Evolutionary conservation across 2,888 invertebrate genomes (phyloP), one percentile per base, ranked within the genome.

Genomic region (Maniola hyperantus): DNA sequence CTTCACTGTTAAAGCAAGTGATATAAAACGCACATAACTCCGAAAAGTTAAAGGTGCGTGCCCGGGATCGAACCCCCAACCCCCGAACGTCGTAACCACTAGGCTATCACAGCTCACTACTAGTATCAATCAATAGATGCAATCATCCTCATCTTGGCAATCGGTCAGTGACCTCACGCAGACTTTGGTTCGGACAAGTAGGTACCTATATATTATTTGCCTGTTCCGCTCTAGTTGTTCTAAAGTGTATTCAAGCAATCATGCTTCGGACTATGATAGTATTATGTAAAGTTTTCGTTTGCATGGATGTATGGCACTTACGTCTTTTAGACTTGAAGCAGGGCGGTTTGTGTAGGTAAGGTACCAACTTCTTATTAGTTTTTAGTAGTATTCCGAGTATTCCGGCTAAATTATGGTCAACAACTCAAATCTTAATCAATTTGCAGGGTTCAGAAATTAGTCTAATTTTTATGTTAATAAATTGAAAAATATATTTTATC

Each of bases 161-260:
- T 8, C 54, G 34, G 54, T 54, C 54, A 54, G 15, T 8, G 34
- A 54, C 34, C 54, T 54, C 36, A 54, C 54, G 54, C 34, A 54
- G 34, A 54, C 34, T 54, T 15, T n/a, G 15, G n/a, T n/a, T 34
- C 15, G 13, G n/a, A 15, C 34, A 54, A 15, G 11, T 13, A 26
- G 26, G 26, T 26, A 26, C 26, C 26, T 26, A 26, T 13, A n/a
- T 33, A 15, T 54, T 33, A 15, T 54, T 34, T 4, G 34, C 15
- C 11, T 34, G 33, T 54, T 34, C 33, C 15, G 54, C 34, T 54
- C 54, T 34, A 54, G 5, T 54, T 34, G 34, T 10, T 10, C 34
- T 8, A 34, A 34, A 54, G 34, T 36, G 15, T 36, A 15, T 15
- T 34, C 34, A 34, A 54, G 54, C 54, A 54, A 34, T 51, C 50